phyloP scores from a whole-genome alignment of 2,113 vertebrate species.

The Vombatus ursinus region DNA sequence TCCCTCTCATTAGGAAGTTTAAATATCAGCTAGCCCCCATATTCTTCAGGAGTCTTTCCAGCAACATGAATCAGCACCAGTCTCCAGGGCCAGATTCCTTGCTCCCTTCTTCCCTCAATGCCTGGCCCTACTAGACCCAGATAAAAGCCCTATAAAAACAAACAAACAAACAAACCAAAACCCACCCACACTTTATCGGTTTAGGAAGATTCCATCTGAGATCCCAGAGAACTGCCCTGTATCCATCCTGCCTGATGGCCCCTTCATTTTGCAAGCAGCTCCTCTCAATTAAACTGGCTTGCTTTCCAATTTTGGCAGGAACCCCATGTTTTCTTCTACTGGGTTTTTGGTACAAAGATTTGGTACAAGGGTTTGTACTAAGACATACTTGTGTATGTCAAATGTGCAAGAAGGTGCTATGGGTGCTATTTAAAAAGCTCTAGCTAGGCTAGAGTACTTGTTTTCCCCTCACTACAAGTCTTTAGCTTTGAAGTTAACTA shows the following conservation, averaged over 20 bases:
- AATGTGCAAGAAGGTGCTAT: background rate
- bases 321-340: background rate
- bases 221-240: background rate
- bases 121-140: background rate
- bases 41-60: background rate
- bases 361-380: background rate
- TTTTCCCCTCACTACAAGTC: background rate
- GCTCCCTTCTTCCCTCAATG: background rate
- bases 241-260: background rate
- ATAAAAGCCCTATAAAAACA: background rate
- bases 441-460: background rate
- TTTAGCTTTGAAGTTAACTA: background rate
- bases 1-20: background rate
- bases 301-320: background rate
- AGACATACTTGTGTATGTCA: background rate
- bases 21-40: background rate
- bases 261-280: background rate
- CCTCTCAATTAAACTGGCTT: background rate
- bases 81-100: background rate
- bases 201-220: background rate
- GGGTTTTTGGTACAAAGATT: background rate
- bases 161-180: background rate
- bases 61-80: background rate
- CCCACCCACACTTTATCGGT: background rate
- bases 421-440: background rate